These are phyloP conservation scores for Galerucella nymphaeae DNA, from an alignment of 2,888 invertebrate species.

Conservation along the genomic window DNA sequence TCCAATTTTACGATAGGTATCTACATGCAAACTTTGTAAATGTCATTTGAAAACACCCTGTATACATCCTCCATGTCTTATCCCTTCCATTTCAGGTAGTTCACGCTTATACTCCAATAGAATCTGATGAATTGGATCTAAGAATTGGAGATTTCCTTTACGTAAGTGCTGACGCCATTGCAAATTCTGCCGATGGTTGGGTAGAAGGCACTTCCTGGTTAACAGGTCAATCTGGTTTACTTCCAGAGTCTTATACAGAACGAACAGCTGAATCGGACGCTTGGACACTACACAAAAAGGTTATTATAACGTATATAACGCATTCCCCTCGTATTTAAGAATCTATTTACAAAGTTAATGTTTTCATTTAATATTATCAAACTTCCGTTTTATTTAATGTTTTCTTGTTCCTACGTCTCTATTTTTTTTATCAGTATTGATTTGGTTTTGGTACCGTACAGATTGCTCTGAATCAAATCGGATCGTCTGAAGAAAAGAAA, in stretches of 20 bases:
- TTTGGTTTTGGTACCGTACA: conserved; percentile 1
- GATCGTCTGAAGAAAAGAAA: conserved; percentile 41
- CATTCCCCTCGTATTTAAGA: neutral
- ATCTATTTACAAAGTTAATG: neutral
- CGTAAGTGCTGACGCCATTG: conserved; percentile 78
- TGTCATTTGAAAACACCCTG: too few species aligned
- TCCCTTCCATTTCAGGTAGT: conserved; percentile 69
- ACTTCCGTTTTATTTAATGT: neutral
- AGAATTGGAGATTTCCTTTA: conserved; percentile 89
- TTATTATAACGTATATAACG: neutral
- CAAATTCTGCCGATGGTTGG: conserved; percentile 86
- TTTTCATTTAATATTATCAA: too few species aligned
- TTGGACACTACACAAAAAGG: conserved; percentile 86
- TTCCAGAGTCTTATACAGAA: conserved; percentile 84
- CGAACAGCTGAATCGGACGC: conserved; percentile 90
- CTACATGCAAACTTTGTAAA: too few species aligned
- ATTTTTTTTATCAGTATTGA: neutral
- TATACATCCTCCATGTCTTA: too few species aligned
- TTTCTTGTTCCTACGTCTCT: neutral
- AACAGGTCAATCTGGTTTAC: conserved; percentile 81
- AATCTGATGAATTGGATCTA: conserved; percentile 86
- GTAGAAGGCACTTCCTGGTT: conserved; percentile 86
- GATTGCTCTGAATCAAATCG: conserved; percentile 66
- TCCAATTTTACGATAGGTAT: too few species aligned
- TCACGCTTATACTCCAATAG: conserved; percentile 80